These are phyloP conservation scores for Paraescarpia echinospica DNA, from an alignment of 1,140 invertebrate genomes.

Conservation along the genomic window DNA sequence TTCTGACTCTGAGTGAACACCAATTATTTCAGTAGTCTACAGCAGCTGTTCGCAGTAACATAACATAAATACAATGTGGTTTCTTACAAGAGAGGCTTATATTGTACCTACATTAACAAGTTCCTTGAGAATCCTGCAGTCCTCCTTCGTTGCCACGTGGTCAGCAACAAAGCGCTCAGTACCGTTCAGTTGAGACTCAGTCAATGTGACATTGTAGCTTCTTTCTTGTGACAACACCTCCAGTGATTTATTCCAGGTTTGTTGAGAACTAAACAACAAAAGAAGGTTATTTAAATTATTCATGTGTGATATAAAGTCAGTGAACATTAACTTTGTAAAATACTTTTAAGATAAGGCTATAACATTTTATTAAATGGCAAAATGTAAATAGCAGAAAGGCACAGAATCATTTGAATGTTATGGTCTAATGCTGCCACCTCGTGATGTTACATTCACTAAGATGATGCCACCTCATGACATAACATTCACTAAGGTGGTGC, in stretches of 20 bases:
- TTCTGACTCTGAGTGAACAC: too few relatives aligned
- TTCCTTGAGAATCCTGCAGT: conserved; percentile 61
- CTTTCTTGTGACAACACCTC: not conserved
- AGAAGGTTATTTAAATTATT: not conserved
- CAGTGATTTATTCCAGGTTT: not conserved
- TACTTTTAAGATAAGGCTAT: too few relatives aligned
- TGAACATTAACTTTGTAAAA: not conserved
- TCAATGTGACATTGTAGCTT: not conserved
- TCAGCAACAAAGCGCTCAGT: conserved; percentile 58
- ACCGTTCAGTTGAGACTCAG: conserved; percentile 40
- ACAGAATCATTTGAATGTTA: not conserved
- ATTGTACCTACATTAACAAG: conserved; percentile 59
- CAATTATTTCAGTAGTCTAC: too few relatives aligned
- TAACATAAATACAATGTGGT: not conserved
- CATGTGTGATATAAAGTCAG: not conserved
- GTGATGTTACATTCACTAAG: too few relatives aligned
- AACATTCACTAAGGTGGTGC: too few relatives aligned
- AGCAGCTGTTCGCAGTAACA: not conserved
- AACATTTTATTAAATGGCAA: not conserved
- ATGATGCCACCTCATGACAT: too few relatives aligned
- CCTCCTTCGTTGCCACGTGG: conserved; percentile 57
- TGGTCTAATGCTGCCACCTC: too few relatives aligned
- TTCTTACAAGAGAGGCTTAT: not conserved
- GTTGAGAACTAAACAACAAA: not conserved
- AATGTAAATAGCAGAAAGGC: not conserved